Conservation (phyloP, 2,888 invertebrate genomes). For the Willowsia nigromaculata region DNA sequence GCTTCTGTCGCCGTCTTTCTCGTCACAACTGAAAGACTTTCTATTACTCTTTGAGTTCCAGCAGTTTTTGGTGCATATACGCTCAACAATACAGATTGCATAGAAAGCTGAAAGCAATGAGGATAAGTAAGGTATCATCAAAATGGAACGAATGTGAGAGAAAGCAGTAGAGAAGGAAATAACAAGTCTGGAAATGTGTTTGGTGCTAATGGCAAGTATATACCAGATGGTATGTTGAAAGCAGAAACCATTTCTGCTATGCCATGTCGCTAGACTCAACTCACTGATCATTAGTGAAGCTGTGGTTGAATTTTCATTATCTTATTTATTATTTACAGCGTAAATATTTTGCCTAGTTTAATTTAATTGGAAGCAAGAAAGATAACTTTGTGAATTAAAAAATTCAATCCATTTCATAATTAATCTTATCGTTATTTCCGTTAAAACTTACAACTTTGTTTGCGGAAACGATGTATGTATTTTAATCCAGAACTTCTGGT, state of each 20-base stretch:
- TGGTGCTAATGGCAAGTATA: background rate
- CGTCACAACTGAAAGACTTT: slow-evolving; percentile 30
- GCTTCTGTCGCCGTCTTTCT: background rate
- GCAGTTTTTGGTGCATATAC: background rate
- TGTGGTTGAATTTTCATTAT: no score
- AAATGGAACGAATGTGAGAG: background rate
- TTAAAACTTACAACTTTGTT: no score
- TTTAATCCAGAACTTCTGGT: background rate
- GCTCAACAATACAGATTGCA: background rate
- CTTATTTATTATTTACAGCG: no score
- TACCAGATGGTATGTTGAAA: no score
- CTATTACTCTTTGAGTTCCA: background rate
- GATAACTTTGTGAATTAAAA: no score
- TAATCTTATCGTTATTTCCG: no score
- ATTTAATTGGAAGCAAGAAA: no score
- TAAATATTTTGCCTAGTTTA: no score
- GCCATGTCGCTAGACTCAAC: no score
- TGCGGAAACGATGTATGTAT: background rate
- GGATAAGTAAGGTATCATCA: background rate
- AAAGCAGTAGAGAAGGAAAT: slow-evolving; percentile 30
- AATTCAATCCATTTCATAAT: no score
- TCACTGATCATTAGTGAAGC: no score
- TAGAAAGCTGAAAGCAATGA: background rate
- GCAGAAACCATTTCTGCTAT: no score
- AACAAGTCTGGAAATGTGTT: slow-evolving; percentile 42